phyloP scores from a whole-genome alignment of 1,140 invertebrate species.

The Hycleus cichorii region DNA sequence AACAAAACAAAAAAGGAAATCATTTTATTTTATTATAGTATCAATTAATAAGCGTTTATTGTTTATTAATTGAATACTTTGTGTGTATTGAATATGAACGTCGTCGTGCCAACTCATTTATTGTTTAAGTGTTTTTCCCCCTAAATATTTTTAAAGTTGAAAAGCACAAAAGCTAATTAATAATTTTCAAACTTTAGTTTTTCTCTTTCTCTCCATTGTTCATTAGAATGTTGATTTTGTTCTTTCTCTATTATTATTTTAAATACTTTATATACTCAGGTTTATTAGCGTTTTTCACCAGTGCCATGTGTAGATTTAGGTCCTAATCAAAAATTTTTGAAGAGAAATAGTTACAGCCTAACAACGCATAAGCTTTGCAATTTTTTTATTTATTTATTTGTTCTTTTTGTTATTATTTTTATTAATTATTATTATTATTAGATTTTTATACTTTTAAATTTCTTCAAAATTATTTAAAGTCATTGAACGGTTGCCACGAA shows the following conservation, averaged over 20 bases:
- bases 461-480: background rate
- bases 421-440: background rate
- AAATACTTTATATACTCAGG: conserved; percentile 27
- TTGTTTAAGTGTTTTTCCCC: no score
- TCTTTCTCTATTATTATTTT: background rate
- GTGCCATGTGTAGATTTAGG: conserved; percentile 14
- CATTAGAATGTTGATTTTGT: background rate
- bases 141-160: background rate
- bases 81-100: conserved; percentile 24
- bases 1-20: conserved; percentile 8
- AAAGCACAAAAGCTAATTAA: background rate
- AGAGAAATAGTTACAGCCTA: conserved; percentile 22
- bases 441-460: background rate
- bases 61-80: conserved; percentile 17
- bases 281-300: conserved; percentile 28
- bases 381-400: conserved; percentile 11
- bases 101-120: conserved; percentile 23
- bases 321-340: conserved; percentile 1
- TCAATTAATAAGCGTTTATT: conserved; percentile 26
- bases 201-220: conserved; percentile 8
- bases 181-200: conserved; percentile 5
- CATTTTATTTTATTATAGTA: conserved; percentile 16
- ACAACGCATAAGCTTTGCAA: conserved; percentile 29
- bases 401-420: background rate
- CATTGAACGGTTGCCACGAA: conserved; percentile 24